Percentiles rank a stretch among this genome's conserved stretches.
These are phyloP conservation scores for Phocoena phocoena DNA, from an alignment of 2,113 vertebrate genomes.

Conservation along the genomic window DNA sequence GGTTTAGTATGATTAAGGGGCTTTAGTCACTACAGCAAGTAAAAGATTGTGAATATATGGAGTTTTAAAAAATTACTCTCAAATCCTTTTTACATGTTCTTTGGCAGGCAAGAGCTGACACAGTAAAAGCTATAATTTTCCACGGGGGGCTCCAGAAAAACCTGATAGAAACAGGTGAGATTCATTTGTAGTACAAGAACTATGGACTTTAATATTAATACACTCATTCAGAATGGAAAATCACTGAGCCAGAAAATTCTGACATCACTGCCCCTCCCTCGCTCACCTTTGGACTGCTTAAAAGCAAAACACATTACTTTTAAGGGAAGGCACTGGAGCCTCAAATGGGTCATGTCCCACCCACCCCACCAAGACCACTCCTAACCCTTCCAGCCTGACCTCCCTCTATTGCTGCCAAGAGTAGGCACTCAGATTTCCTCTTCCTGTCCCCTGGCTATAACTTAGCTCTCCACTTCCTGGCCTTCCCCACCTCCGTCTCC, in stretches of 20 bases:
- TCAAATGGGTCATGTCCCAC: not conserved
- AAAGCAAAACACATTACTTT: not conserved
- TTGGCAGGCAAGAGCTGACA: slow-evolving; percentile 36
- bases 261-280: not conserved
- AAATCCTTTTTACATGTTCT: slow-evolving; percentile 47
- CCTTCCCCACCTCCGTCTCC: not conserved
- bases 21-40: not conserved
- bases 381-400: not conserved
- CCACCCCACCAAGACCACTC: not conserved
- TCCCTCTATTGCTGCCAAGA: not conserved
- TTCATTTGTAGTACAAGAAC: not conserved
- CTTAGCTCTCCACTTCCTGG: not conserved
- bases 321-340: not conserved
- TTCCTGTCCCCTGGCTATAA: not conserved
- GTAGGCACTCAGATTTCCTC: not conserved
- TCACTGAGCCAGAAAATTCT: not conserved
- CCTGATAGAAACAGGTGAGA: not conserved
- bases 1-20: slow-evolving; percentile 9
- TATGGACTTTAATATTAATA: not conserved
- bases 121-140: slow-evolving; percentile 56
- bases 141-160: slow-evolving; percentile 26
- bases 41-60: slow-evolving; percentile 26
- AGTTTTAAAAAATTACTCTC: slow-evolving; percentile 1
- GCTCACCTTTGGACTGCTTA: not conserved
- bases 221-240: slow-evolving; percentile 30